Evolutionary conservation across 1,140 invertebrate species (phyloP), one percentile per base, ranked within the genome.

Genomic region (Drosophila setifemur): DNA sequence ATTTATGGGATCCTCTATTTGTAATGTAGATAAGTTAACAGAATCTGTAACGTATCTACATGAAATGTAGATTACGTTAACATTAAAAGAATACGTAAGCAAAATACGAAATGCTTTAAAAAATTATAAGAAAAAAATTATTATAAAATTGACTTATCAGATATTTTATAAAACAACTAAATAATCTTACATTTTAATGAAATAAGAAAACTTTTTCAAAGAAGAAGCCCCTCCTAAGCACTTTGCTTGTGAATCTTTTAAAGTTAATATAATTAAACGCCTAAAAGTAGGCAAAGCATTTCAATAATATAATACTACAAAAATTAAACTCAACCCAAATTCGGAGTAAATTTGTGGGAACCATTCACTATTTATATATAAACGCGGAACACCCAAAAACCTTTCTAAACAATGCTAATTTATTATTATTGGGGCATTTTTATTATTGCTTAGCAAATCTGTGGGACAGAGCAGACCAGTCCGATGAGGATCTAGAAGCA

Each of bases 381-480:
- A n/a, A n/a, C n/a, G n/a, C n/a, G n/a, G n/a, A n/a, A n/a, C n/a
- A n/a, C n/a, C n/a, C n/a, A n/a, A n/a, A n/a, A n/a, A n/a, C n/a
- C n/a, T n/a, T n/a, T n/a, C n/a, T 40, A 2, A 25, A 23, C 21
- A 25, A 43, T 16, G n/a, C 21, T 12, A 12, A 43, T 31, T 67
- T 68, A 53, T 55, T 68, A 53, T 55, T 55, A 40, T 42, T n/a
- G 19, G 67, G 43, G 39, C 33, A 45, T 69, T 69, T 58, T 57
- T 57, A 69, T 69, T 70, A 48, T 69, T 29, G 40, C 52, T 57
- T 66, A 52, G 28, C 44, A 67, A 68, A 57, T 57, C 28, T 69
- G 31, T 16, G 50, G 26, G 28, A 23, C 19, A 42, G 21, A 37
- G 60, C 31, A 45, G 28, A 48, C 58, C 25, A 12, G 57, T 64